phyloP scores from a whole-genome alignment of 2,797 vertebrate genomes.

The Halcyon smyrnensis region DNA sequence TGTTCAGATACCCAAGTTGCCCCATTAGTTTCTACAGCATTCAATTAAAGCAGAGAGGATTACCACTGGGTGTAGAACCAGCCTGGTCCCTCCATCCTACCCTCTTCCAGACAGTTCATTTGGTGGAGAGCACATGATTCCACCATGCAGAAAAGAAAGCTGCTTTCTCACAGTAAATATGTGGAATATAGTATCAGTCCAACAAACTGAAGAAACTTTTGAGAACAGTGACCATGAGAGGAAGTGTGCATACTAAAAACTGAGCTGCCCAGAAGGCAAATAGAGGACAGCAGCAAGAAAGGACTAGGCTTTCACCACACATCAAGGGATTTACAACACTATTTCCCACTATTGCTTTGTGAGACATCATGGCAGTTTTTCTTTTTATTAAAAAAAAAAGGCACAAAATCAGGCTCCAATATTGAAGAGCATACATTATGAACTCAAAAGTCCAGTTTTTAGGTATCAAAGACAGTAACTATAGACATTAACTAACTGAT shows the following conservation, averaged over 20 bases:
- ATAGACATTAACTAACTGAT: neutral
- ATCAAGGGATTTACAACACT: neutral
- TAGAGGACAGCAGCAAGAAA: neutral
- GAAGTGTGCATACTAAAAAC: neutral
- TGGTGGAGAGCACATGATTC: rapidly evolving
- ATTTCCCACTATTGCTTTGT: neutral
- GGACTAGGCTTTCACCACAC: neutral
- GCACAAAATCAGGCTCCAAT: neutral
- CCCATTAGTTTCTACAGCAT: neutral
- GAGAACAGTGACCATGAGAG: neutral
- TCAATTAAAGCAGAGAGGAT: neutral
- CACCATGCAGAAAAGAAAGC: neutral
- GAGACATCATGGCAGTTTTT: neutral
- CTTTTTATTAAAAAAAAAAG: neutral
- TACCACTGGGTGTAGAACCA: neutral
- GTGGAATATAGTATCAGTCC: neutral
- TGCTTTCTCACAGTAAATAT: neutral
- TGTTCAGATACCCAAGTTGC: rapidly evolving
- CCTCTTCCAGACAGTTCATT: neutral
- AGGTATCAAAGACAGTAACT: neutral
- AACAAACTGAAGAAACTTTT: neutral
- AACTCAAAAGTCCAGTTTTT: neutral
- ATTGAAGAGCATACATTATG: neutral
- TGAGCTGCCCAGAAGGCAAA: neutral
- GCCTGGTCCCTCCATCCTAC: neutral